Base-by-base conservation (phyloP, 2,797 vertebrate genomes). In the Tamandua tetradactyla region DNA sequence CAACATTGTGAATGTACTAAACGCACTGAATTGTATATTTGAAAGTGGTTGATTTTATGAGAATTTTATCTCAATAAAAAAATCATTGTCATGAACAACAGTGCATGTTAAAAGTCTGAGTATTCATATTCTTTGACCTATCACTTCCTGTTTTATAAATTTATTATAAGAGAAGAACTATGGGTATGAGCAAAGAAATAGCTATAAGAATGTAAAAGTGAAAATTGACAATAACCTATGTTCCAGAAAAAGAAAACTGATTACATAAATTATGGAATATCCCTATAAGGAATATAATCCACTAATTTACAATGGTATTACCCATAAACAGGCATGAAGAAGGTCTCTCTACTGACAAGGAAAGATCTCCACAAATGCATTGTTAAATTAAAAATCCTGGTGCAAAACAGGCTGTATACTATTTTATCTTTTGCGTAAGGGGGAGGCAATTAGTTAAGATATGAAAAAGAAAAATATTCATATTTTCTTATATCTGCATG, bases 261-360 rank as follows among this genome's bases (percentile, higher is more conserved):
- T 40, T 80, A 66, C n/a, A 15, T 20, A 94, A 66, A 72, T 76
- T 52, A 76, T 47, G 49, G n/a, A 71, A 30, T 12, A 42, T 59
- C 15, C 15, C 47, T 79, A 57, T 18, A 74, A 95, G 35, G 42
- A 59, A 37, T 42, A 62, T 59, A 88, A 72, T 17, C 27, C 8
- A 47, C 13, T 40, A 86, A 95, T 61, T 91, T 68, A 57, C 82
- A 96, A 78, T 89, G 7, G 64, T 72, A 37, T 40, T 37, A 35
- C 80, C 61, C 20, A 8, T 32, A 84, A 62, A 62, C 52, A 64
- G 68, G 11, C 72, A 87, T 75, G 20, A 86, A 10, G n/a, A 71
- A 69, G 22, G 20, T 75, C 6, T 49, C 11, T 79, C 4, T 44
- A 35, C 32, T 66, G 22, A n/a, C 15, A 49, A 40, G 40, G 22